A percentile compares a stretch with the other conserved stretches of the same genome.
Conservation (phyloP, 2,113 vertebrate species). For the Ageneiosus marmoratus region DNA sequence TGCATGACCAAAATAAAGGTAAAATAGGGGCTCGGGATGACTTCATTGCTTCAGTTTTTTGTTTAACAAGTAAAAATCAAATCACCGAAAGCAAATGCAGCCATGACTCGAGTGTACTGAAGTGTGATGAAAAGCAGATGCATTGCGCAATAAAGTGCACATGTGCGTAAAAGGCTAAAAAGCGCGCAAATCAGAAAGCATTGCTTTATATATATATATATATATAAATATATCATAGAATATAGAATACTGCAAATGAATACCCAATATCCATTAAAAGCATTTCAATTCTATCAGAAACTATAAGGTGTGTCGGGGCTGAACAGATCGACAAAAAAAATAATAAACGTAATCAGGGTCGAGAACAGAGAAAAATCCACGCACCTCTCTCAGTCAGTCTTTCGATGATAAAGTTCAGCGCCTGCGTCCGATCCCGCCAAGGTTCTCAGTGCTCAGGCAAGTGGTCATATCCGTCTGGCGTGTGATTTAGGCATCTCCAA, state of each 20-base stretch:
- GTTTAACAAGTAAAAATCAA: background rate
- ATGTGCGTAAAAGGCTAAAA: constrained; percentile 13
- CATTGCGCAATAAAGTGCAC: constrained; percentile 18
- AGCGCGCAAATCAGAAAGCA: background rate
- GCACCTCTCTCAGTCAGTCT: background rate
- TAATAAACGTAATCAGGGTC: background rate
- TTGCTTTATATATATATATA: background rate
- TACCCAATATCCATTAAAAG: background rate
- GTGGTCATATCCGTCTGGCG: background rate
- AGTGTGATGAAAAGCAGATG: constrained; percentile 13
- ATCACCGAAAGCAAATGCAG: background rate
- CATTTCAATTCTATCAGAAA: background rate
- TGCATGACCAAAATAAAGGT: background rate
- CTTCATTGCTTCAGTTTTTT: background rate
- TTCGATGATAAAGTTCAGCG: background rate
- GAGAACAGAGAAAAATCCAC: background rate
- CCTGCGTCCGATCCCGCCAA: background rate
- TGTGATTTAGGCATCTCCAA: background rate
- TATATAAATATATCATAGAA: background rate
- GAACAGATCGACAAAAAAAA: background rate
- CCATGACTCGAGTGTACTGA: no score
- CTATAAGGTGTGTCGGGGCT: background rate
- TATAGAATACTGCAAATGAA: background rate
- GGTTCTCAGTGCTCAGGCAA: background rate
- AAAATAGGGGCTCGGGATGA: background rate